Percentiles rank a stretch among this genome's conserved stretches.
Conservation (phyloP, 2,113 vertebrate genomes). For the Steatornis caripensis region DNA sequence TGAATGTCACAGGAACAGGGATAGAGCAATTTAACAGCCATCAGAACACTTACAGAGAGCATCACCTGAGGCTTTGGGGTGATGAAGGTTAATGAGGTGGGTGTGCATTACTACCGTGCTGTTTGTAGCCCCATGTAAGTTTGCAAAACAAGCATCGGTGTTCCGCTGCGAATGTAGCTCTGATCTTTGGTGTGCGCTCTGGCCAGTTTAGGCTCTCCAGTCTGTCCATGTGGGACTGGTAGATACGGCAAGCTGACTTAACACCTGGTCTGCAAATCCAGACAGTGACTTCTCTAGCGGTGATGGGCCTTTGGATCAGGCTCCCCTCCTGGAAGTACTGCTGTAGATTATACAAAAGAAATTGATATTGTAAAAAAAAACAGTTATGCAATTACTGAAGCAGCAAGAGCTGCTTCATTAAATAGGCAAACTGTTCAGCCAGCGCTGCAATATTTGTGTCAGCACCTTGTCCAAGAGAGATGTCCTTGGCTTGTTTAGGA, state of each 20-base stretch:
- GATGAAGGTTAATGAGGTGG: background rate
- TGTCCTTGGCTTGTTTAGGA: background rate
- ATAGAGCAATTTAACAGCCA: background rate
- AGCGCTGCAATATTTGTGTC: background rate
- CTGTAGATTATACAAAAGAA: background rate
- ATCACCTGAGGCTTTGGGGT: background rate
- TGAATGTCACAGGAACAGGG: accelerated
- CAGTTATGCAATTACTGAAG: background rate
- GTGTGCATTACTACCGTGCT: background rate
- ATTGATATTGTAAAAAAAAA: background rate
- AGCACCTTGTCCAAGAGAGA: background rate
- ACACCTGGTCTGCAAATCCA: background rate
- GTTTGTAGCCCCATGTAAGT: background rate
- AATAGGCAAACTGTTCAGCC: background rate
- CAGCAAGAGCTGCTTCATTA: background rate
- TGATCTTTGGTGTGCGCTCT: no score
- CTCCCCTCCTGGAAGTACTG: background rate
- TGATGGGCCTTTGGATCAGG: background rate
- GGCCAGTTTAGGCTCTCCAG: accelerated
- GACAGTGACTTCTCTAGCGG: background rate
- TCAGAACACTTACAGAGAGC: background rate
- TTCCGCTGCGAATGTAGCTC: no score
- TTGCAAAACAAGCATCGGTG: background rate
- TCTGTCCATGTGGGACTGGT: background rate
- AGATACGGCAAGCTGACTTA: background rate